phyloP scores from a whole-genome alignment of 2,888 invertebrate genomes.

The Philhelius pedissequus region DNA sequence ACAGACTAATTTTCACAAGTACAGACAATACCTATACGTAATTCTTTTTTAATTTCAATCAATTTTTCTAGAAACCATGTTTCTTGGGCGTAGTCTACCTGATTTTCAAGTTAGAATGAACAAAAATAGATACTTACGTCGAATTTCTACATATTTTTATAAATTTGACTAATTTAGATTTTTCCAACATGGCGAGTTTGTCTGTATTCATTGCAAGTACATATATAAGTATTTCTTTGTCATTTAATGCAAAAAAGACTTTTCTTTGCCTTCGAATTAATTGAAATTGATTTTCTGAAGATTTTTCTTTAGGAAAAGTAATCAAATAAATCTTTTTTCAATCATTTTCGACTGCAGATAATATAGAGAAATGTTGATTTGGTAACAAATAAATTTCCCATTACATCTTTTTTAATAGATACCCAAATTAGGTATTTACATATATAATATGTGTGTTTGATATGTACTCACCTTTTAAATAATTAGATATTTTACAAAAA shows the following conservation, averaged over 20 bases:
- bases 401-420: not conserved
- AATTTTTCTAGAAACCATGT: not conserved
- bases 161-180: not conserved
- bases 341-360: not conserved
- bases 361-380: not conserved
- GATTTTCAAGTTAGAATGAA: not conserved
- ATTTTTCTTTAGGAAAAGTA: not conserved
- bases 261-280: not conserved
- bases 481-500: not conserved
- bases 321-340: not conserved
- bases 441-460: not conserved
- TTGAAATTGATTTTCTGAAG: not conserved
- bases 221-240: not conserved
- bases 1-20: too few relatives aligned
- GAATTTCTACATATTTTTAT: not conserved
- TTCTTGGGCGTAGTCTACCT: not conserved
- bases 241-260: not conserved
- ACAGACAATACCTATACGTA: too few relatives aligned
- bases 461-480: constrained; percentile 7
- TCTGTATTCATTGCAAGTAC: not conserved
- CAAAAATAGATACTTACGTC: not conserved
- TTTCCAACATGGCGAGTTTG: not conserved
- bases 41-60: too few relatives aligned
- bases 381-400: not conserved
- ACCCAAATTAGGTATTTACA: not conserved